Base-by-base conservation (phyloP, 2,888 invertebrate species). In the Lasius fuliginosus region DNA sequence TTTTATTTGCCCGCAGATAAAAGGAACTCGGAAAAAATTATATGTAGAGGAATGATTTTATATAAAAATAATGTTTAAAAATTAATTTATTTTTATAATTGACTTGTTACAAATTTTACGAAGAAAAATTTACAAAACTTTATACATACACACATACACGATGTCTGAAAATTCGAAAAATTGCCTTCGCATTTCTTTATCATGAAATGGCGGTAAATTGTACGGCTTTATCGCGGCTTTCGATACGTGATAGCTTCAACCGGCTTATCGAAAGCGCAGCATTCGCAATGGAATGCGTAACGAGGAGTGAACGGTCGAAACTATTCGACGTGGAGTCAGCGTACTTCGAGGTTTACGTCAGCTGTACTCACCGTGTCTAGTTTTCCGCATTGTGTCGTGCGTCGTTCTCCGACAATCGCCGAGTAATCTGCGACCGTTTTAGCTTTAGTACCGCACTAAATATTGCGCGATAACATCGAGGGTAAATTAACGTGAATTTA, bases 291-390 rank as follows among this genome's bases (percentile, higher is more conserved):
- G 62, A 76, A 42, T 36, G 71, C n/a, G 40, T 27, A 79, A 82
- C 53, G 83, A 67, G 75, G 62, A 69, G 88, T 75, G 86, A 85
- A 85, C 65, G 86, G 79, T 85, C 62, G 65, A 81, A 84, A 82
- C 82, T 73, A 81, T 85, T 82, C 62, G n/a, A 79, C 23, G 49
- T 36, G 81, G 64, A 82, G 77, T 82, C 71, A 84, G 84, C 88
- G 79, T 84, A 83, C 86, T 67, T 83, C 82, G 75, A 9, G 56
- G 75, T 62, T 86, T 85, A 83, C 88, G 86, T 88, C 88, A 88
- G 81, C 82, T 77, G 56, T 62, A 40, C 42, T 40, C 42, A 69
- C 58, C 60, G 83, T 53, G 49, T 75, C 85, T 77, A 75, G 85
- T 84, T 86, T 84, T 81, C 85, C 67, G 75, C 36, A 53, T 67